Conservation (phyloP, 2,888 invertebrate genomes). For the Aspidiotus rigidus region DNA sequence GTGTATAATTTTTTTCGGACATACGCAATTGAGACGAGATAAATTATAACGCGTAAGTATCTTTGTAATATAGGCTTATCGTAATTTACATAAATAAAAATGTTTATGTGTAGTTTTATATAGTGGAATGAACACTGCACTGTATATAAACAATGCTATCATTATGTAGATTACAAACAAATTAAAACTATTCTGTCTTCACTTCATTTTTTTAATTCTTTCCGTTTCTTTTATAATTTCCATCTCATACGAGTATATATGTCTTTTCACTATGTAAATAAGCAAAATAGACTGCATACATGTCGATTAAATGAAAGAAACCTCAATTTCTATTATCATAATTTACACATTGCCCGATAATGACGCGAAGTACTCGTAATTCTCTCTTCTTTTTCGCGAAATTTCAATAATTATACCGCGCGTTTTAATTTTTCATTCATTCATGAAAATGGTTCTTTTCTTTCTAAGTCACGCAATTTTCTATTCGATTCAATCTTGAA, state of each 20-base stretch:
- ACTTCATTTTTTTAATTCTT: no score
- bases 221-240: not conserved
- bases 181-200: not conserved
- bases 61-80: not conserved
- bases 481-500: no score
- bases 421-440: not conserved
- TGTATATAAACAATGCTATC: not conserved
- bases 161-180: not conserved
- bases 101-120: not conserved
- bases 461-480: not conserved
- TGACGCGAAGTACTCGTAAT: not conserved
- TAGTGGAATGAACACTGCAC: not conserved
- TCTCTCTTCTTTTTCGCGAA: not conserved
- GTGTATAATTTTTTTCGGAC: not conserved
- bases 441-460: not conserved
- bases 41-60: not conserved
- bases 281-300: not conserved
- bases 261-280: conserved; percentile 2
- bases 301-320: not conserved
- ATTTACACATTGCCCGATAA: not conserved
- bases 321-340: not conserved
- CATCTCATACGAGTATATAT: not conserved
- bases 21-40: not conserved
- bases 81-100: conserved; percentile 1
- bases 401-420: not conserved